Percentiles rank a stretch among this genome's conserved stretches.
Evolutionary conservation across 2,888 invertebrate species (phyloP).

Genomic region (Pseudoips prasinana): DNA sequence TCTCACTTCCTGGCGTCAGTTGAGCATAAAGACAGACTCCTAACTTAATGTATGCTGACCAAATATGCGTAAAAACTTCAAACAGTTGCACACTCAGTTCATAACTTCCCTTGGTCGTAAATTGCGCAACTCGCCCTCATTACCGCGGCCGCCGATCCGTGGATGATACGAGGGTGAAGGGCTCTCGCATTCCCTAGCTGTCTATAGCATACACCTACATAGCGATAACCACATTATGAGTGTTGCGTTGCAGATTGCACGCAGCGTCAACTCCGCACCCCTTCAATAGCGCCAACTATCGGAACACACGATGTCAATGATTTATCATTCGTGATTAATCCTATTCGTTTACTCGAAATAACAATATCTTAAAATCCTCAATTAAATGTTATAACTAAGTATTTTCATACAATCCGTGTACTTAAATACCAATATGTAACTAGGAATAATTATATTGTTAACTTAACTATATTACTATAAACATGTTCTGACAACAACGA

Average conservation of each 20-base stretch:
- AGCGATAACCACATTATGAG: constrained; percentile 41
- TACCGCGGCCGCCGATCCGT: constrained; percentile 68
- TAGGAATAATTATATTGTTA: too few relatives aligned
- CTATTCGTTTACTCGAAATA: too few relatives aligned
- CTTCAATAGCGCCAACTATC: constrained; percentile 19
- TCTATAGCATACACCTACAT: constrained; percentile 37
- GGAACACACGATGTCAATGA: constrained; percentile 29
- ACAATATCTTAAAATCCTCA: too few relatives aligned
- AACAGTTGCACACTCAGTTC: constrained; percentile 67
- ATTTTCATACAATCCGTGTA: too few relatives aligned
- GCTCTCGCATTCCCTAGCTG: constrained; percentile 40
- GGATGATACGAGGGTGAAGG: constrained; percentile 60
- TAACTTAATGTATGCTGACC: constrained; percentile 39
- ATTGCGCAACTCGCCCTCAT: constrained; percentile 75
- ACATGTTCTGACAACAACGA: too few relatives aligned
- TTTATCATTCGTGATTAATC: too few relatives aligned
- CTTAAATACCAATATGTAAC: too few relatives aligned
- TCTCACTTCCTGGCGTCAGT: too few relatives aligned
- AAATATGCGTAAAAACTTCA: constrained; percentile 75
- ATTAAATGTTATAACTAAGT: too few relatives aligned
- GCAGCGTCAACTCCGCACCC: constrained; percentile 27
- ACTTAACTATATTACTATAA: too few relatives aligned
- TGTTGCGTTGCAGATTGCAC: constrained; percentile 41
- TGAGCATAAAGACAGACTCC: constrained; percentile 6
- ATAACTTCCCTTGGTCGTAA: constrained; percentile 59